Percentiles rank a stretch among this genome's conserved stretches.
Conservation (phyloP, 2,113 vertebrate species). For the Gambusia affinis region DNA sequence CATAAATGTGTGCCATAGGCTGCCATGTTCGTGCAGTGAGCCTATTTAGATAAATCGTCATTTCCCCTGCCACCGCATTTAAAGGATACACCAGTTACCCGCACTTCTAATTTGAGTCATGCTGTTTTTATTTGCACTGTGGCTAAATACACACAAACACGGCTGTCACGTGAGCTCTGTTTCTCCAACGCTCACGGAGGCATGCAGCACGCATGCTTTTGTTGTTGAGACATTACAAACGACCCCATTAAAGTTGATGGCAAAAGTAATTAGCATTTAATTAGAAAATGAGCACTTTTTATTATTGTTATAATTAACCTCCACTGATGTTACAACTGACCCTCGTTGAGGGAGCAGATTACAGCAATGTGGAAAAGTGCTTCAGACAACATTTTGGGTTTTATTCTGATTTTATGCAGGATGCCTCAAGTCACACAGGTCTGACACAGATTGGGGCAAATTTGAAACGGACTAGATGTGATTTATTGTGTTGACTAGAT, state of each 20-base stretch:
- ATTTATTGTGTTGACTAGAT: constrained; percentile 15
- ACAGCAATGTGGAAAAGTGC: constrained; percentile 14
- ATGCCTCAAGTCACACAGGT: constrained; percentile 33
- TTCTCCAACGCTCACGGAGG: constrained; percentile 37
- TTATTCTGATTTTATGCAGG: constrained; percentile 23
- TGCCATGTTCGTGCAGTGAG: neutral
- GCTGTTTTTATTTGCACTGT: constrained; percentile 32
- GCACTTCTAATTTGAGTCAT: constrained; percentile 44
- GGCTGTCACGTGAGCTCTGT: constrained; percentile 27
- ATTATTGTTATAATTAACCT: constrained; percentile 70
- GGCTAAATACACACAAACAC: neutral
- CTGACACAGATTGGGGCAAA: constrained; percentile 43
- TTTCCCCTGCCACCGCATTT: constrained; percentile 13
- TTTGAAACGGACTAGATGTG: constrained; percentile 22
- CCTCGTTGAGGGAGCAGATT: constrained; percentile 43
- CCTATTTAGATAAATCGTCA: constrained; percentile 17
- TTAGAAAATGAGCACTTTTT: constrained; percentile 69
- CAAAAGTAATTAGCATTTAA: constrained; percentile 72
- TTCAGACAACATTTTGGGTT: constrained; percentile 21
- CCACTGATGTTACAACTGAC: constrained; percentile 60
- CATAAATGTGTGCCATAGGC: neutral
- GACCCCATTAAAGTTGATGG: constrained; percentile 74
- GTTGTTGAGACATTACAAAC: constrained; percentile 65
- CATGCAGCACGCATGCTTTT: constrained; percentile 23
- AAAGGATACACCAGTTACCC: constrained; percentile 16